Evolutionary conservation across 2,888 invertebrate species (phyloP).

Genomic region (Halocaridina rubra): DNA sequence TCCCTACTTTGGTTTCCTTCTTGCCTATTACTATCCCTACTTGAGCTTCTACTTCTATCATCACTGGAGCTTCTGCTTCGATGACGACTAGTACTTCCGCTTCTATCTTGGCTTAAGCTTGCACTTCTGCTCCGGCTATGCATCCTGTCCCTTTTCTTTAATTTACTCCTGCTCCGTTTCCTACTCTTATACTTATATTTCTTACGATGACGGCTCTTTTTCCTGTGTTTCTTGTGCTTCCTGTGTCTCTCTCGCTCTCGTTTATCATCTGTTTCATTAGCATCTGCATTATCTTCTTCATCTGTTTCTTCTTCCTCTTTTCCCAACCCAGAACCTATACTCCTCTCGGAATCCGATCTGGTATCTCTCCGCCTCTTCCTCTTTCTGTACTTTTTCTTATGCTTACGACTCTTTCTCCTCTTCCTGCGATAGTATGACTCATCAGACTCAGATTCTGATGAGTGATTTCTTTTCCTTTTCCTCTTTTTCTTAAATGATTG

Average conservation of each 20-base stretch:
- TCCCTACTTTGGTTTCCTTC: too few species aligned
- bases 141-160: neutral
- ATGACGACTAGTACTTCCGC: neutral
- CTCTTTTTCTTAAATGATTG: neutral
- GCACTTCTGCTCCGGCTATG: constrained; percentile 6
- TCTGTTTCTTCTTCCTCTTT: neutral
- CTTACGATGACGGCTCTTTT: constrained; percentile 19
- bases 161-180: constrained; percentile 1
- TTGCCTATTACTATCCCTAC: too few species aligned
- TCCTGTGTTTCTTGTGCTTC: constrained; percentile 33
- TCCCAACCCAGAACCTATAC: neutral
- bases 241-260: neutral
- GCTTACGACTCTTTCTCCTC: constrained; percentile 26
- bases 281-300: neutral
- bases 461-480: constrained; percentile 29
- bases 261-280: neutral
- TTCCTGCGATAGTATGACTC: constrained; percentile 15
- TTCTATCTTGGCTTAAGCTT: neutral
- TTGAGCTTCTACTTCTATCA: neutral
- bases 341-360: neutral
- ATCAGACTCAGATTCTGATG: constrained; percentile 24
- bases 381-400: constrained; percentile 25
- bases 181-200: constrained; percentile 26
- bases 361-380: constrained; percentile 12
- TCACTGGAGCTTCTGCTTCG: neutral